Evolutionary conservation across 2,797 vertebrate genomes (phyloP), one percentile per base, ranked within the genome.

Genomic region (Chelon labrosus): DNA sequence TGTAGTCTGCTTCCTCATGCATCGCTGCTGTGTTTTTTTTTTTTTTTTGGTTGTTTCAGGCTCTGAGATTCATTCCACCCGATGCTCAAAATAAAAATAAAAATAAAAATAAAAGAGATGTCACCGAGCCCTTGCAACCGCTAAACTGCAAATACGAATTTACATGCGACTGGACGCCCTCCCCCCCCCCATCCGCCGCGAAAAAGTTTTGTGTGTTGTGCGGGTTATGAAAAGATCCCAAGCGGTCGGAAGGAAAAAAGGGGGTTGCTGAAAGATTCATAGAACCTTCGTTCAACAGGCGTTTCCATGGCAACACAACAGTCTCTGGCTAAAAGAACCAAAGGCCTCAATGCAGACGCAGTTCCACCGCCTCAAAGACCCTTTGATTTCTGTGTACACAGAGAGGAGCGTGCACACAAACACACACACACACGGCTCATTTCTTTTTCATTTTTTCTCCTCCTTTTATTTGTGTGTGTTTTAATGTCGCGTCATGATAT

Each of bases 281-380:
- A 86, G 83, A 91, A 93, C 86, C 91, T 87, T 92, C 77, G 84
- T 89, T 94, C 93, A 95, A 94, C 92, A 94, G 93, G 92, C 91
- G 93, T 95, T 94, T 92, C 94, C 92, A 95, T 95, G 88, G 94
- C 89, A 95, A 95, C 94, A 79, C 93, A 92, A 89, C 84, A 76
- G 85, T 93, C 91, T 91, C 89, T 85, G 88, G 88, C 88, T 88
- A 79, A 86, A 82, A 89, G 89, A 91, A 90, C 86, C 76, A 87
- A 94, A 94, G 93, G 92, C 92, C 93, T 91, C 90, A 41, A 81
- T 90, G 88, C 90, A 91, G 80, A 87, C 78, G 70, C 88, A 84
- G 86, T 71, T 88, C 81, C 85, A 75, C 70, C 70, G 75, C 87
- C 91, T 94, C 91, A 92, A 92, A 91, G 90, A 88, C 81, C 84